Evolutionary conservation across 2,888 invertebrate genomes (phyloP).

Genomic region (Hirtodrosophila histrioides): DNA sequence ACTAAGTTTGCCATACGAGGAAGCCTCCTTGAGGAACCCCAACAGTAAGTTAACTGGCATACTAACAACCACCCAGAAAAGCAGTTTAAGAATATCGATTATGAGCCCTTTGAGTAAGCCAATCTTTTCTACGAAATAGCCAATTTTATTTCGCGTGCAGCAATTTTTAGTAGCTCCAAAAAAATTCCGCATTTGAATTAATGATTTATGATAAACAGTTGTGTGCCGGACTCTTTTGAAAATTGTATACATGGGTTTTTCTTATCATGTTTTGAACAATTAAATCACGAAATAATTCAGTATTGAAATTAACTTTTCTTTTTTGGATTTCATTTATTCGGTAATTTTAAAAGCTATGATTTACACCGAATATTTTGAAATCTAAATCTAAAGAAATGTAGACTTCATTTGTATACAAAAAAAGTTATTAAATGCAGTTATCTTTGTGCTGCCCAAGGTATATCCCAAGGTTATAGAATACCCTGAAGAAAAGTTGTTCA

Average conservation of each 20-base stretch:
- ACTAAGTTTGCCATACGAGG: conserved; percentile 79
- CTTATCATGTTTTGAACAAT: too few species aligned
- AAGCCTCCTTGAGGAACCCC: conserved; percentile 67
- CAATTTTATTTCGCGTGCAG: conserved; percentile 41
- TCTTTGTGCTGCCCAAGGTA: too few species aligned
- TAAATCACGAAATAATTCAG: too few species aligned
- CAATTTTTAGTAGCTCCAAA: conserved; percentile 7
- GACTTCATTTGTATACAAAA: too few species aligned
- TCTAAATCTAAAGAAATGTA: too few species aligned
- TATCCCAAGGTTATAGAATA: too few species aligned
- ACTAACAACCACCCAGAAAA: not conserved
- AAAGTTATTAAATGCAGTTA: too few species aligned
- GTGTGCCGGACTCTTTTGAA: conserved; percentile 8
- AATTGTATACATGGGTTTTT: not conserved
- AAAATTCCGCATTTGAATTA: conserved; percentile 9
- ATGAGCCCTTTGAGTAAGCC: conserved; percentile 2
- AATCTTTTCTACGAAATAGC: conserved; percentile 23
- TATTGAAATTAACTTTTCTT: too few species aligned
- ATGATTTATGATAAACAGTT: conserved; percentile 37
- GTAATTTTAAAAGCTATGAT: too few species aligned
- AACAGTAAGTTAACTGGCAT: conserved; percentile 77
- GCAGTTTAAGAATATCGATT: conserved; percentile 51
- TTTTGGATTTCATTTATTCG: too few species aligned
- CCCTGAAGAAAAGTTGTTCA: too few species aligned
- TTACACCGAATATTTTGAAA: too few species aligned